Base-by-base conservation (phyloP, 2,888 invertebrate genomes). In the Heliconius ethilla region DNA sequence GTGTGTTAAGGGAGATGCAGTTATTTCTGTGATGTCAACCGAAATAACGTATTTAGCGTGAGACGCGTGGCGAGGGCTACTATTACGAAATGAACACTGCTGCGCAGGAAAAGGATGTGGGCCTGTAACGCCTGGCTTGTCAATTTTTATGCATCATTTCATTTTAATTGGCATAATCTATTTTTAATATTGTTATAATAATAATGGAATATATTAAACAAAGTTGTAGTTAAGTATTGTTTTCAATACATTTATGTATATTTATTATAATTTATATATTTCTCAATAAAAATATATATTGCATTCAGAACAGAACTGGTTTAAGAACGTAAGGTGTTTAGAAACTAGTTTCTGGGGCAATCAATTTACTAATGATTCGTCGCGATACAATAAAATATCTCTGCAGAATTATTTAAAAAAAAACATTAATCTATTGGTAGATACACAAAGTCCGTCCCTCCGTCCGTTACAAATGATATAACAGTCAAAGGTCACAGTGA, bases 11-110 rank as follows among this genome's bases (percentile, higher is more conserved):
- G 90, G 89, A 92, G 90, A 90, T 88, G 89, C 82, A 88, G 90
- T 93, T 94, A 94, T 94, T 94, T 94, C 90, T 91, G 93, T 92
- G 89, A 87, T 92, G 92, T 92, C 92, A 92, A 91, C 93, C 87
- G 90, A 94, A 94, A 94, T 94, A 94, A 93, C 92, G 45, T 45
- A 45, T 74, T 74, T 63, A 63, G 87, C 88, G 87, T 82, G 85
- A 85, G 82, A 83, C 81, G 82, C 83, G 82, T 86, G 82, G 86
- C 87, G 87, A 86, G 89, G 88, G 88, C 89, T 89, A 87, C 88
- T 89, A 88, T 93, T 93, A 91, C 93, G 92, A 93, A 91, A 93
- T 67, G 70, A 70, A 27, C 85, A 85, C 85, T 85, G 83, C 83
- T 82, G 72, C 86, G 87, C 92, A 92, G 93, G 92, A 93, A 93